Percentiles rank a stretch among this genome's conserved stretches.
phyloP scores from a whole-genome alignment of 2,888 invertebrate genomes.

The Plutella xylostella region DNA sequence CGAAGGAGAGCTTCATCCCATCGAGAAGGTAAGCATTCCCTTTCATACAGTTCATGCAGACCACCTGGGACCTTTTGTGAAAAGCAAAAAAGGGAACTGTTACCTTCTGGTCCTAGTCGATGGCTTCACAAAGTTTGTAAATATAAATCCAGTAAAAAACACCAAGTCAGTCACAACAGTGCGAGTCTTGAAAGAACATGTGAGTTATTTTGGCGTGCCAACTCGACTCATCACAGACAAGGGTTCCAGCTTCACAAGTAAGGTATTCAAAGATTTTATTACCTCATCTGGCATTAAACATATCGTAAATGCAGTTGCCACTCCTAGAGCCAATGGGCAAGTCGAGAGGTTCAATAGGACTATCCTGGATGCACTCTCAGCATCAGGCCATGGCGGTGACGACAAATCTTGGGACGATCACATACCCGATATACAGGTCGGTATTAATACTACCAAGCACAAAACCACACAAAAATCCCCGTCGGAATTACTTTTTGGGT shows the following conservation, averaged over 20 bases:
- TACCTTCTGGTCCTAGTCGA: not conserved
- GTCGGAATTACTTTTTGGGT: too few relatives aligned
- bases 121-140: conserved; percentile 1
- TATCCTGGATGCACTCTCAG: conserved; percentile 14
- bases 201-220: not conserved
- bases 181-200: not conserved
- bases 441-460: too few relatives aligned
- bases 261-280: not conserved
- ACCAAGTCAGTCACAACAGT: not conserved
- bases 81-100: not conserved
- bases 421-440: too few relatives aligned
- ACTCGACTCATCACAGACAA: conserved; percentile 2
- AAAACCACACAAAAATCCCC: too few relatives aligned
- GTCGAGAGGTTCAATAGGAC: conserved; percentile 19
- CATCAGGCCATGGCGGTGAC: too few relatives aligned
- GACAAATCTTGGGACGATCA: too few relatives aligned
- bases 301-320: conserved; percentile 18
- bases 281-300: conserved; percentile 8
- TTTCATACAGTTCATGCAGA: not conserved
- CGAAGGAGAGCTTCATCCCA: not conserved
- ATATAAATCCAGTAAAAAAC: not conserved
- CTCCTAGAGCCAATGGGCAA: conserved; percentile 21
- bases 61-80: not conserved
- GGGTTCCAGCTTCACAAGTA: not conserved
- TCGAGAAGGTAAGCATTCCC: not conserved